Evolutionary conservation across 1,140 invertebrate genomes (phyloP), one percentile per base, ranked within the genome.

Genomic region (Atopsyche davidsoni): DNA sequence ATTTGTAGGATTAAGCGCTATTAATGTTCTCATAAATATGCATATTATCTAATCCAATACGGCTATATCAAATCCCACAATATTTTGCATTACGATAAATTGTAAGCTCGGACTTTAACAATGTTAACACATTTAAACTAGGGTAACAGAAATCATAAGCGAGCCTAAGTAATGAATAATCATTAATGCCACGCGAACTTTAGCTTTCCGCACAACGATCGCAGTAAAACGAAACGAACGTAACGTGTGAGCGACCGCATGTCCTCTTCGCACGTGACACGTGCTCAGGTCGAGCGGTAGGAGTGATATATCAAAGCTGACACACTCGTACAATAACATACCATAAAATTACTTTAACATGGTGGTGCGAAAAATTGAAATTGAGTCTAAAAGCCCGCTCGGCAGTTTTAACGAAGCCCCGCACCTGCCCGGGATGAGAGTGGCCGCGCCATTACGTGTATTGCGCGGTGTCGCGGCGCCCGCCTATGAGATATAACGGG

Each of bases 1-100:
- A 51, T 55, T 55, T 50, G 48, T 38, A 36, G 53, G 53, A 55
- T 55, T 46, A 55, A 39, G 24, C 53, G 31, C 47, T 46, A 55
- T 55, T 55, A 55, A 55, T 55, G 43, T 44, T 25, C 25, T 47
- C 53, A 51, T 55, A 55, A 55, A 55, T 55, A 55, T 48, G 53
- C 47, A 48, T 45, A 55, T 51, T 55, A 55, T 51, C 48, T 42
- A 42, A 55, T 50, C 42, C 48, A 41, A 45, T 54, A 24, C 36
- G 24, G 19, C 19, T 22, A 46, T 46, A 24, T 48, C 46, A 48
- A 48, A 48, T 31, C 21, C 46, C 19, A 24, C 23, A 48, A 48
- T 48, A 48, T 48, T 40, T 48, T 38, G 22, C 10, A 34, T 11
- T 11, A 34, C 16, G n/a, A 34, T 11, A 34, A 34, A 34, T 11